Percentiles rank a stretch among this genome's conserved stretches.
Conservation (phyloP, 1,140 invertebrate species). For the Saccostrea glomerata region DNA sequence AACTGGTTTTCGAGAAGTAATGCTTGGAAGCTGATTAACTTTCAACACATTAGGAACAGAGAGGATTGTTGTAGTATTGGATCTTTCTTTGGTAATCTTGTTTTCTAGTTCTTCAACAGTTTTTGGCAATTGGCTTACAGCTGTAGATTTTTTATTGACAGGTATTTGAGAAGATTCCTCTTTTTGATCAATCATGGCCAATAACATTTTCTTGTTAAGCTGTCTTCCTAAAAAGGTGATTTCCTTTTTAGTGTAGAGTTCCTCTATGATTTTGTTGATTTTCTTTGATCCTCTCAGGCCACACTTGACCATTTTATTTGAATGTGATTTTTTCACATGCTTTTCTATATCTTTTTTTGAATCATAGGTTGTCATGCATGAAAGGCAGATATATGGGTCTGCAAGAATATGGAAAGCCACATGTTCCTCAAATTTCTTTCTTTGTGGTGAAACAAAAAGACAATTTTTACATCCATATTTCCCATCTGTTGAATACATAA, state of each 20-base stretch:
- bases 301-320: constrained; percentile 51
- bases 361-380: constrained; percentile 53
- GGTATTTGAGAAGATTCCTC: constrained; percentile 1
- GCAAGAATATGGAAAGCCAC: constrained; percentile 51
- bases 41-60: constrained; percentile 21
- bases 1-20: background rate
- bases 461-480: constrained; percentile 49
- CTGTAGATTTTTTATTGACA: background rate
- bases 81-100: background rate
- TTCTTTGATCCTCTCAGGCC: constrained; percentile 54
- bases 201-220: constrained; percentile 36
- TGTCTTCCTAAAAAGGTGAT: constrained; percentile 49
- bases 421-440: constrained; percentile 57
- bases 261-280: constrained; percentile 53
- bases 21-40: background rate
- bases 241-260: constrained; percentile 18
- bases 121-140: background rate
- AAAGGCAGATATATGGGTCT: constrained; percentile 55
- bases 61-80: background rate
- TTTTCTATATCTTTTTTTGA: constrained; percentile 50
- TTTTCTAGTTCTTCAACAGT: background rate
- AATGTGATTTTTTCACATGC: constrained; percentile 51
- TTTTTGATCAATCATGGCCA: constrained; percentile 13
- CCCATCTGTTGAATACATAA: constrained; percentile 1
- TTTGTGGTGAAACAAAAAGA: constrained; percentile 22